Evolutionary conservation across 2,113 vertebrate species (phyloP).

Genomic region (Lamprologus callipterus): DNA sequence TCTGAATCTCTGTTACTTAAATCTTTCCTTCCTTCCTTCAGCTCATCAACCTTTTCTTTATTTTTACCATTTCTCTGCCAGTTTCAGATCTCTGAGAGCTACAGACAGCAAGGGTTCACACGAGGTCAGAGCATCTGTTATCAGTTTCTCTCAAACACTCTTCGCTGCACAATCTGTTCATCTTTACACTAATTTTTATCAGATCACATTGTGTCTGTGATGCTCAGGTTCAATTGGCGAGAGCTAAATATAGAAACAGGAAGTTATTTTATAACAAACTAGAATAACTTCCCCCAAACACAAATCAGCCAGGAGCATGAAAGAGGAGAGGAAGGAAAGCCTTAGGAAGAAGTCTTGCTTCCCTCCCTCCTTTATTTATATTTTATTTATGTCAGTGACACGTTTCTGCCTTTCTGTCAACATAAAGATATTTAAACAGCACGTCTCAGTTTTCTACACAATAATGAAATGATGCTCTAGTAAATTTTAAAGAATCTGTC

Average conservation of each 20-base stretch:
- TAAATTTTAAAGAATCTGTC: not conserved
- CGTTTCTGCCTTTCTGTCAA: not conserved
- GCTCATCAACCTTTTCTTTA: not conserved
- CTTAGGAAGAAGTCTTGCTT: not conserved
- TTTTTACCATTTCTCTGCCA: not conserved
- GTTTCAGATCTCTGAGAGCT: not conserved
- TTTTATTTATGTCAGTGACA: not conserved
- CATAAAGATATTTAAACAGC: not conserved
- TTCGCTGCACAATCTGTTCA: not conserved
- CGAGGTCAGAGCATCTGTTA: not conserved
- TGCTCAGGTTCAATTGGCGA: not conserved
- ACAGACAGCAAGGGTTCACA: not conserved
- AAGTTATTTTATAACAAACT: not conserved
- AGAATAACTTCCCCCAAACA: not conserved
- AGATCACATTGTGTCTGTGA: not conserved
- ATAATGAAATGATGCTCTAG: not conserved
- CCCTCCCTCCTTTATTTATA: not conserved
- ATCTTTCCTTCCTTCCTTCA: not conserved
- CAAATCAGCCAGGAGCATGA: not conserved
- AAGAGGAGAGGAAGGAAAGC: not conserved
- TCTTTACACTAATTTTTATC: not conserved
- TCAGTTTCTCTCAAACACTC: not conserved
- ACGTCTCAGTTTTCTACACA: not conserved
- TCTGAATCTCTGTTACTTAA: not conserved
- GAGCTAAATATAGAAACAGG: not conserved